Evolutionary conservation across 2,797 vertebrate species (phyloP).

Genomic region (Odontamblyopus lacepedii): DNA sequence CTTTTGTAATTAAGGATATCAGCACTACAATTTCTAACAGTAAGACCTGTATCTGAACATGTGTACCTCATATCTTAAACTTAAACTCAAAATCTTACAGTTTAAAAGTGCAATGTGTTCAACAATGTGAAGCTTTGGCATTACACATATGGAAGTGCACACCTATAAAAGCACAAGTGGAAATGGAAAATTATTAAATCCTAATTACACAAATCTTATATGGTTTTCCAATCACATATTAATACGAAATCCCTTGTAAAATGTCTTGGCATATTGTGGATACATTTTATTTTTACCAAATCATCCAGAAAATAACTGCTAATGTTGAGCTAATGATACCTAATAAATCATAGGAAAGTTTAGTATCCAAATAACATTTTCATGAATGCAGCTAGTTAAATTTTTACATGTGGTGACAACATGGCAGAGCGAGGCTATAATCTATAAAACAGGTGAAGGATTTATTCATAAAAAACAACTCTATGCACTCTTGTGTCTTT

Average conservation of each 20-base stretch:
- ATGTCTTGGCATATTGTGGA: constrained; percentile 2
- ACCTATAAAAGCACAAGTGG: constrained; percentile 1
- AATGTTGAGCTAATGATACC: constrained; percentile 10
- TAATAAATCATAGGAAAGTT: constrained; percentile 6
- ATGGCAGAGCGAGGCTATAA: neutral
- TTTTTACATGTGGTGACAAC: constrained; percentile 17
- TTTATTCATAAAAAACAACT: neutral
- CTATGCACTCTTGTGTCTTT: neutral
- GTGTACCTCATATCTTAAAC: too few species aligned
- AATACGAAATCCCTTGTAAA: constrained; percentile 12
- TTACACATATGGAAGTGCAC: neutral
- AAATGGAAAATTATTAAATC: constrained; percentile 8
- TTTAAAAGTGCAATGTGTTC: neutral
- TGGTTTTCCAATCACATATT: constrained; percentile 9
- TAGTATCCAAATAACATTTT: constrained; percentile 12
- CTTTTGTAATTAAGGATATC: too few species aligned
- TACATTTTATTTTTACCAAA: constrained; percentile 6
- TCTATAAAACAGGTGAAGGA: constrained; percentile 4
- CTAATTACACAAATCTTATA: neutral
- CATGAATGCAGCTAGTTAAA: constrained; percentile 13
- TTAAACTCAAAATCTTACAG: neutral
- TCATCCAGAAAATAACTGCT: constrained; percentile 7
- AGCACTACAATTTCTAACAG: too few species aligned
- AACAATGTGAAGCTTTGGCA: neutral
- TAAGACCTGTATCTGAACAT: too few species aligned